A percentile compares a stretch with the other conserved stretches of the same genome.
Evolutionary conservation across 1,140 invertebrate species (phyloP).

Genomic region (Palaemon carinicauda): DNA sequence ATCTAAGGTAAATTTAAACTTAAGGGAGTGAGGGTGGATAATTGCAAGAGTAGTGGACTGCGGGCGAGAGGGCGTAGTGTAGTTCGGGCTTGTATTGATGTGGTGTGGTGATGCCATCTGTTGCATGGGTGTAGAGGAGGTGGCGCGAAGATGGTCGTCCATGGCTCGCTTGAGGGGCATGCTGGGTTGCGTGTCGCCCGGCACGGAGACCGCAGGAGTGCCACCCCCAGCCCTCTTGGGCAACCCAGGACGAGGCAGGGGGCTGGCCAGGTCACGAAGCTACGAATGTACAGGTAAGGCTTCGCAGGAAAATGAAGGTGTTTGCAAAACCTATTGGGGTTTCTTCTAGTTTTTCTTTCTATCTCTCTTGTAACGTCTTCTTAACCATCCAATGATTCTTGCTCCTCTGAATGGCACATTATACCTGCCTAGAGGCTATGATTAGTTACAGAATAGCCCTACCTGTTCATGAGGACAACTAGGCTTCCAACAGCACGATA

Average conservation of each 20-base stretch:
- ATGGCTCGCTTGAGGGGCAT: constrained; percentile 52
- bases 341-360: background rate
- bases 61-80: constrained; percentile 31
- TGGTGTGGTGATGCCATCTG: constrained; percentile 51
- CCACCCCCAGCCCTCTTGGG: constrained; percentile 33
- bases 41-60: constrained; percentile 4
- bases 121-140: constrained; percentile 54
- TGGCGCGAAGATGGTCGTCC: constrained; percentile 51
- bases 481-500: too few species aligned
- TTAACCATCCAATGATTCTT: too few species aligned
- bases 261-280: constrained; percentile 42
- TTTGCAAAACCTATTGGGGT: background rate
- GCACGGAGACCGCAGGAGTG: constrained; percentile 38
- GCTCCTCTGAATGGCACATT: too few species aligned
- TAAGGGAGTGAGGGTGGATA: background rate
- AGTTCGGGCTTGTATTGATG: constrained; percentile 46
- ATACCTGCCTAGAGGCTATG: too few species aligned
- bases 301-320: background rate
- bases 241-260: constrained; percentile 40
- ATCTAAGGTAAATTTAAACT: background rate
- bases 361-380: background rate
- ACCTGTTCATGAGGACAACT: too few species aligned
- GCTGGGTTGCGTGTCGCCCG: constrained; percentile 52
- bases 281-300: constrained; percentile 49
- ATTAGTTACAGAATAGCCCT: too few species aligned